Evolutionary conservation across 2,797 vertebrate genomes (phyloP).

Genomic region (Leptodactylus fallax): DNA sequence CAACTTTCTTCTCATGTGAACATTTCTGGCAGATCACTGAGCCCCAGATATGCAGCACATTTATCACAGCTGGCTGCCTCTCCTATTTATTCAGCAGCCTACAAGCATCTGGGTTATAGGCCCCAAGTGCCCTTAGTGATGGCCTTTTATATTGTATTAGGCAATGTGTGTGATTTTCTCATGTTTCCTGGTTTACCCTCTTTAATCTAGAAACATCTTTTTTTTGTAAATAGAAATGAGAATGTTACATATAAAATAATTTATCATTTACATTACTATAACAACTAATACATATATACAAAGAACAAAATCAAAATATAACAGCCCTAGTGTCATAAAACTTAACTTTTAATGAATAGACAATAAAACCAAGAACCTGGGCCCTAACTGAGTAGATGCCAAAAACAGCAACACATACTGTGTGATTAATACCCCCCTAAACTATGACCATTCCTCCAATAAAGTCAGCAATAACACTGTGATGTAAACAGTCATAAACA

Average conservation of each 20-base stretch:
- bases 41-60: not conserved
- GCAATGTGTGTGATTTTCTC: not conserved
- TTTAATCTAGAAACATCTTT: not conserved
- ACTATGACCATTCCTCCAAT: no score
- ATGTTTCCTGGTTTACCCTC: not conserved
- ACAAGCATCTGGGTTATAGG: not conserved
- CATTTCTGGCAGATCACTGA: not conserved
- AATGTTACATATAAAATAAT: not conserved
- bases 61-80: not conserved
- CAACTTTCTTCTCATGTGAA: not conserved
- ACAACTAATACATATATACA: no score
- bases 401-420: no score
- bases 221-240: not conserved
- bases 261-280: no score
- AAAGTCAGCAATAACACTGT: no score
- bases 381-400: no score
- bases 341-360: no score
- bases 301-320: no score
- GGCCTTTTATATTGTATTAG: not conserved
- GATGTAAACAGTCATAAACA: no score
- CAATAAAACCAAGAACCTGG: no score
- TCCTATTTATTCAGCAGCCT: not conserved
- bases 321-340: no score
- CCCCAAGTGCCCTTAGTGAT: not conserved
- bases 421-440: no score